A percentile compares a stretch with the other conserved stretches of the same genome.
Evolutionary conservation across 1,140 invertebrate species (phyloP).

Genomic region (Limonius californicus): DNA sequence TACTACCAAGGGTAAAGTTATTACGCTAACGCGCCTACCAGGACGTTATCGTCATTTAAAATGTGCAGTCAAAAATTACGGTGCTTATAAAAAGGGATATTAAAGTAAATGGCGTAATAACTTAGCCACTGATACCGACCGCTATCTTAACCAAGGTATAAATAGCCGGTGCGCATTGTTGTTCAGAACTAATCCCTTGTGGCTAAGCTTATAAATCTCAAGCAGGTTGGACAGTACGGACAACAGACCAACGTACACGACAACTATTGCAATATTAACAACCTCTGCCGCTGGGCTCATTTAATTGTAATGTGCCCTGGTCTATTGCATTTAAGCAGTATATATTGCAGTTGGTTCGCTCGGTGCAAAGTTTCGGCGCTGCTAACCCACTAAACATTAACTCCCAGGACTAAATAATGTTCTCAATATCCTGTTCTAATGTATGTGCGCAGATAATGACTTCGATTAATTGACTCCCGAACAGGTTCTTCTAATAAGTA

Average conservation of each 20-base stretch:
- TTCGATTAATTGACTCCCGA: background rate
- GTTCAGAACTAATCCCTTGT: background rate
- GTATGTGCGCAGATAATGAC: background rate
- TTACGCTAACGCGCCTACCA: too few species aligned
- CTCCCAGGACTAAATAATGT: background rate
- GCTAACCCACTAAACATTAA: background rate
- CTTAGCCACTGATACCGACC: background rate
- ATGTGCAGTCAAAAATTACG: background rate
- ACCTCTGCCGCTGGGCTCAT: conserved; percentile 7
- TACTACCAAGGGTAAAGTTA: background rate
- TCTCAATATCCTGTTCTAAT: background rate
- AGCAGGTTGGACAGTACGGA: background rate
- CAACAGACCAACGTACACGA: background rate
- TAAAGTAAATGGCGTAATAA: conserved; percentile 8
- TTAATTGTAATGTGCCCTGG: conserved; percentile 5
- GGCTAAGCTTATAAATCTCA: conserved; percentile 5
- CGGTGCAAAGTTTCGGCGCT: background rate
- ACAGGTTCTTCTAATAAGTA: background rate
- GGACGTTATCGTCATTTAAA: too few species aligned
- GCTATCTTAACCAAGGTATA: conserved; percentile 5
- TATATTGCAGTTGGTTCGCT: background rate
- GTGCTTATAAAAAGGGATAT: background rate
- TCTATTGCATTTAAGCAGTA: conserved; percentile 6
- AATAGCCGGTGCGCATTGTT: conserved; percentile 3
- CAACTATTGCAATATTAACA: conserved; percentile 10